Evolutionary conservation across 2,797 vertebrate genomes (phyloP).

Genomic region (Myiotriccus ornatus): DNA sequence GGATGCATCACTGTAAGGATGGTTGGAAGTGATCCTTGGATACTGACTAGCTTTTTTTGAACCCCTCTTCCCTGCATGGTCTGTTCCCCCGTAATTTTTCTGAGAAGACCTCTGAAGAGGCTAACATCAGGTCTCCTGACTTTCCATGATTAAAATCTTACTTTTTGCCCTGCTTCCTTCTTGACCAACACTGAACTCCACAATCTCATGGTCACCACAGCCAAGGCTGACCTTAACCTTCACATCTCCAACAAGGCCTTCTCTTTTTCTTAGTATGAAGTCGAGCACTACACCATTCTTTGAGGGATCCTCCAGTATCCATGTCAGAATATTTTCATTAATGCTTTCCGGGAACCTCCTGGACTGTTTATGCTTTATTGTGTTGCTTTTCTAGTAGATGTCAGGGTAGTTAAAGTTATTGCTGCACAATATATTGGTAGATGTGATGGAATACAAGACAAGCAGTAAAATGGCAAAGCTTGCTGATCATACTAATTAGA

Average conservation of each 20-base stretch:
- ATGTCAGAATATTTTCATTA: neutral
- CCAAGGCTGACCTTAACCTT: neutral
- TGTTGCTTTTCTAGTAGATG: neutral
- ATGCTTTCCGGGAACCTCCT: neutral
- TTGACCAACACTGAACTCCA: neutral
- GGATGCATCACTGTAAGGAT: fast-evolving
- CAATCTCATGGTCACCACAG: neutral
- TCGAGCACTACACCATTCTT: neutral
- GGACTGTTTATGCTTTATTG: neutral
- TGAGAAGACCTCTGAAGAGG: neutral
- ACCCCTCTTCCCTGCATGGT: neutral
- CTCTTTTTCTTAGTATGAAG: neutral
- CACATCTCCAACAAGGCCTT: neutral
- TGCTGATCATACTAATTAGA: neutral
- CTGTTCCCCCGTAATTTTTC: neutral
- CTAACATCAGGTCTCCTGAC: neutral
- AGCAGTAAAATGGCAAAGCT: neutral
- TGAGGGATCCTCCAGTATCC: neutral
- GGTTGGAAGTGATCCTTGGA: neutral
- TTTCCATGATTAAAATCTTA: neutral
- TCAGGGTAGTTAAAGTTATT: neutral
- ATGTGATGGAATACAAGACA: neutral
- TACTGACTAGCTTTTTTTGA: neutral
- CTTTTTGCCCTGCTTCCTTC: neutral
- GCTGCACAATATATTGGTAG: neutral